phyloP scores from a whole-genome alignment of 2,113 vertebrate genomes.

The Ciconia stormi region DNA sequence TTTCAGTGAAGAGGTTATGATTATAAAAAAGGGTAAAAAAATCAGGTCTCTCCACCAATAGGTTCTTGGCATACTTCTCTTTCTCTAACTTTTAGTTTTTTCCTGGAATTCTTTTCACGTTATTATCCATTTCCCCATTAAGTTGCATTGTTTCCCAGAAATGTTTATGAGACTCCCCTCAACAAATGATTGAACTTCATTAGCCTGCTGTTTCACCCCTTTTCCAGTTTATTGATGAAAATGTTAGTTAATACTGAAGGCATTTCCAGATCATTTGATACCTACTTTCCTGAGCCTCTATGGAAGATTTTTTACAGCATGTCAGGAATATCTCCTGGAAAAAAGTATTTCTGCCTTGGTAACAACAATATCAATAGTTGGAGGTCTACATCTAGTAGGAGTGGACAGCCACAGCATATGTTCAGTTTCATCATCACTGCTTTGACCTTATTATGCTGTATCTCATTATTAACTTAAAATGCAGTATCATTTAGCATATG shows the following conservation, averaged over 20 bases:
- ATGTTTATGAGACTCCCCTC: neutral
- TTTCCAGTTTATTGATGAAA: neutral
- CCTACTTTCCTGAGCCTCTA: neutral
- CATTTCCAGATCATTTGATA: neutral
- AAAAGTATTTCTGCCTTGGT: neutral
- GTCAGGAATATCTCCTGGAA: neutral
- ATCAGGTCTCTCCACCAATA: neutral
- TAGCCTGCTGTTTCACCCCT: neutral
- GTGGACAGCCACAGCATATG: neutral
- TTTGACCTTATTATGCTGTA: neutral
- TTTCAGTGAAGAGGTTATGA: neutral
- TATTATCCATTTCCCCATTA: neutral
- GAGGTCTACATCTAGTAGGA: neutral
- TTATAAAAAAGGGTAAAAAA: neutral
- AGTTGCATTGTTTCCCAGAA: neutral
- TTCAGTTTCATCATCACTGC: neutral
- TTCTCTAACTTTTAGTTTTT: neutral
- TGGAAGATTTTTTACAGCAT: neutral
- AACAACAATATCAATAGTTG: neutral
- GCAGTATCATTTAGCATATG: neutral
- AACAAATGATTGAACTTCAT: neutral
- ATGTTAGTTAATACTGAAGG: neutral
- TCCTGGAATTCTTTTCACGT: neutral
- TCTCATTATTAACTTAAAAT: neutral
- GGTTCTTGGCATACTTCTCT: neutral